Base-by-base conservation (phyloP, 2,113 vertebrate genomes). In the Naja naja region DNA sequence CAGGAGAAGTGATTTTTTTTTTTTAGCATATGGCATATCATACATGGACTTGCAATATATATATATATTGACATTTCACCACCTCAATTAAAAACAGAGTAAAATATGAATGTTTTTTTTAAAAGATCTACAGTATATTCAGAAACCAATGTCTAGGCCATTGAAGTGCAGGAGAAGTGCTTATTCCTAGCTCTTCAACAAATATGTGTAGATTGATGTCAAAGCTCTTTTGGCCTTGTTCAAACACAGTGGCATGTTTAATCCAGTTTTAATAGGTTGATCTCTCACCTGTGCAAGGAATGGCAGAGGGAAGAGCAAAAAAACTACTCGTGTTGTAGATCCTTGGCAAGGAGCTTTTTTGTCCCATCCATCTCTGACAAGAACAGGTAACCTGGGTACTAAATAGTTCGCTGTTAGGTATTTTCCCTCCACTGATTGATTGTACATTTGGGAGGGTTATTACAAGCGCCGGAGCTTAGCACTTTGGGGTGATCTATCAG, bases 401-500 rank as follows among this genome's bases (percentile, higher is more conserved):
- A 52, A 96, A 96, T 91, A 96, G 93, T 95, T 92, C 92, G 94
- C 95, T 89, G 27, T 90, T 90, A 87, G 94, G 85, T 53, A 2
- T 60, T 95, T 96, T 94, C 88, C 95, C 93, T 93, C 85, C 45
- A 2, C 93, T 97, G 97, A 98, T 96, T 81, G 97, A 97, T 98
- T 95, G 91, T 88, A 3, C 88, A 95, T 97, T 97, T 95, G 95
- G 96, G 93, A 96, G 95, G 86, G 94, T 97, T 97, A 98, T 97
- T 96, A 97, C 97, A 95, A 95, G 91, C 94, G 55, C 93, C 60
- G 96, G 96, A 97, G 96, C 95, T 94, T 53, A 94, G 95, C 96
- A 96, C 95, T 97, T 96, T 94, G 93, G 86, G 95, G 94, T 97
- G 96, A 98, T 97, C 97, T 98, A 97, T 97, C 94, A 95, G 97